Conservation (phyloP, 2,797 vertebrate genomes). For the Potorous gilbertii region DNA sequence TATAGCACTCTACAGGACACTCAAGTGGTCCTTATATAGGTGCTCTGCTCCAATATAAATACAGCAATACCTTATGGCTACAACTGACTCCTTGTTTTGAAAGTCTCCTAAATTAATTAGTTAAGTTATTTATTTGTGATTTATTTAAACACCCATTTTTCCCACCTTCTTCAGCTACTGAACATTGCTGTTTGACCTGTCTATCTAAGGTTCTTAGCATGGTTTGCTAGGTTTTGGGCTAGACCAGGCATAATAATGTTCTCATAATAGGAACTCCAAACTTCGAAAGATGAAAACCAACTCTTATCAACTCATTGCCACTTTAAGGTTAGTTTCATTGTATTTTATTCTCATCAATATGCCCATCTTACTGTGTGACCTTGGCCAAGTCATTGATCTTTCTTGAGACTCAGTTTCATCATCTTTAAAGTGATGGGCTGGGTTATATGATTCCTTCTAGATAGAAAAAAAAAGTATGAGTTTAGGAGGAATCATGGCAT, state of each 20-base stretch:
- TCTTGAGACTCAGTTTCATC: neutral
- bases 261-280: constrained; percentile 15
- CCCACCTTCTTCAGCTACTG: neutral
- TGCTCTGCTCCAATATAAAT: neutral
- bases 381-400: neutral
- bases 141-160: neutral
- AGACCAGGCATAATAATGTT: neutral
- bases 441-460: neutral
- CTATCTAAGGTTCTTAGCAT: neutral
- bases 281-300: constrained; percentile 18
- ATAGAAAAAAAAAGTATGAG: neutral
- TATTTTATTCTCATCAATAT: neutral
- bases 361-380: neutral
- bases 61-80: neutral
- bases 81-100: neutral
- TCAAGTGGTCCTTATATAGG: neutral
- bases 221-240: neutral
- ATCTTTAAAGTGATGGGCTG: neutral
- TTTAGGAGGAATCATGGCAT: neutral
- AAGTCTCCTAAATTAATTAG: neutral
- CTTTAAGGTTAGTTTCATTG: constrained; percentile 7
- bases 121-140: neutral
- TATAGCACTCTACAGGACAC: neutral
- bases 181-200: neutral
- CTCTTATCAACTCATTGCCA: neutral